Conservation (phyloP, 2,888 invertebrate species). For the Coelinius sp. region DNA sequence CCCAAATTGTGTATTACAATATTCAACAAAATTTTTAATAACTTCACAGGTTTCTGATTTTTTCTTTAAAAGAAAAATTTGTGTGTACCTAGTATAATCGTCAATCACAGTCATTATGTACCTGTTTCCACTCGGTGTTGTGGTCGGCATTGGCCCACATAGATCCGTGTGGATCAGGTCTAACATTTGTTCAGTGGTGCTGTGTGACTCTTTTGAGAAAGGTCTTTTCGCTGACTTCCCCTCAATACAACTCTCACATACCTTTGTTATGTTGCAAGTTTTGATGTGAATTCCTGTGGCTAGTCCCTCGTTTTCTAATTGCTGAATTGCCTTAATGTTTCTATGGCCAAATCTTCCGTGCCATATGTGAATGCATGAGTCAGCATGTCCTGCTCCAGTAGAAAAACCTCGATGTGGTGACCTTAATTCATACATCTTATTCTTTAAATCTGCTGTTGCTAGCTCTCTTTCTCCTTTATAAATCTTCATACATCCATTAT, state of each 20-base stretch:
- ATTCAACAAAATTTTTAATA: conserved; percentile 17
- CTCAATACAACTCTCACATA: conserved; percentile 4
- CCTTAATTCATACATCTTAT: conserved; percentile 40
- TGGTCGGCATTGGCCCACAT: conserved; percentile 1
- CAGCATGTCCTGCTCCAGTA: conserved; percentile 21
- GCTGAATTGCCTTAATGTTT: conserved; percentile 42
- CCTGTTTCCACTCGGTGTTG: not conserved
- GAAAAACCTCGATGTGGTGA: conserved; percentile 29
- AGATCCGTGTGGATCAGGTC: conserved; percentile 12
- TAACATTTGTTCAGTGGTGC: not conserved
- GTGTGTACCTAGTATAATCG: conserved; percentile 1
- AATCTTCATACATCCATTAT: not conserved
- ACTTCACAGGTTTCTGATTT: conserved; percentile 34
- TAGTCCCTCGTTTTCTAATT: conserved; percentile 36
- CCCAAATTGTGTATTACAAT: conserved; percentile 21
- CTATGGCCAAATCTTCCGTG: conserved; percentile 50
- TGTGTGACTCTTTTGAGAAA: not conserved
- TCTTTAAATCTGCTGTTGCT: not conserved
- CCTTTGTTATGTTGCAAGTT: conserved; percentile 43
- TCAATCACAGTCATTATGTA: conserved; percentile 13
- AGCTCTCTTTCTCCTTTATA: not conserved
- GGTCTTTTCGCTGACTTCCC: not conserved
- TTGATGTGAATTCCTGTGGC: conserved; percentile 45
- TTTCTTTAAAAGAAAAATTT: conserved; percentile 32
- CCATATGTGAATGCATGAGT: conserved; percentile 49